A percentile compares a stretch with the other conserved stretches of the same genome.
Evolutionary conservation across 1,140 invertebrate genomes (phyloP).

Genomic region (Sinonovacula constricta): DNA sequence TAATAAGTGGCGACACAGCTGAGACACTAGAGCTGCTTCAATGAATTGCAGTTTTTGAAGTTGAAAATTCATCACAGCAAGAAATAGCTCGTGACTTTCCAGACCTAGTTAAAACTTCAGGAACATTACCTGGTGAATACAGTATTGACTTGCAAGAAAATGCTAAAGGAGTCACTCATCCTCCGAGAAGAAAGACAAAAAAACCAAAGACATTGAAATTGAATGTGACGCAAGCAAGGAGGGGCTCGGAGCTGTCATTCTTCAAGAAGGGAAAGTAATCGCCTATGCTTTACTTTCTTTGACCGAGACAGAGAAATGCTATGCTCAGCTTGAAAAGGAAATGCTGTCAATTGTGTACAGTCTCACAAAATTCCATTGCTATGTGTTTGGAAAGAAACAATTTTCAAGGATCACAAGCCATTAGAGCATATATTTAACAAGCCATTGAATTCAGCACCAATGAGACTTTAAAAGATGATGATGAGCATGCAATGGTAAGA

Average conservation of each 20-base stretch:
- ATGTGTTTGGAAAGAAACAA: slow-evolving; percentile 17
- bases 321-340: slow-evolving; percentile 79
- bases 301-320: slow-evolving; percentile 76
- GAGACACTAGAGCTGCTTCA: not conserved
- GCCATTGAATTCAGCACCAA: slow-evolving; percentile 54
- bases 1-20: not conserved
- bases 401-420: slow-evolving; percentile 73
- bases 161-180: slow-evolving; percentile 41
- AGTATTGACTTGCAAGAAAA: slow-evolving; percentile 33
- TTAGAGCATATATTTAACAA: slow-evolving; percentile 76
- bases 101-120: slow-evolving; percentile 16
- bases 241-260: slow-evolving; percentile 22
- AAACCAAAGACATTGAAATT: slow-evolving; percentile 15
- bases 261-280: slow-evolving; percentile 70
- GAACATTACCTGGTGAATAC: slow-evolving; percentile 44
- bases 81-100: slow-evolving; percentile 8
- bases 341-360: slow-evolving; percentile 80
- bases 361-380: slow-evolving; percentile 68
- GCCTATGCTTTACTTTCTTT: slow-evolving; percentile 77
- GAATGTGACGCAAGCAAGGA: slow-evolving; percentile 44
- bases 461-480: slow-evolving; percentile 77
- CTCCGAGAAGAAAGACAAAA: slow-evolving; percentile 20
- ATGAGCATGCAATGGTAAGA: slow-evolving; percentile 76
- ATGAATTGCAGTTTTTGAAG: too few species aligned
- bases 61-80: too few species aligned